Percentiles rank a stretch among this genome's conserved stretches.
phyloP scores from a whole-genome alignment of 1,140 invertebrate species.

The Neodiprion lecontei region DNA sequence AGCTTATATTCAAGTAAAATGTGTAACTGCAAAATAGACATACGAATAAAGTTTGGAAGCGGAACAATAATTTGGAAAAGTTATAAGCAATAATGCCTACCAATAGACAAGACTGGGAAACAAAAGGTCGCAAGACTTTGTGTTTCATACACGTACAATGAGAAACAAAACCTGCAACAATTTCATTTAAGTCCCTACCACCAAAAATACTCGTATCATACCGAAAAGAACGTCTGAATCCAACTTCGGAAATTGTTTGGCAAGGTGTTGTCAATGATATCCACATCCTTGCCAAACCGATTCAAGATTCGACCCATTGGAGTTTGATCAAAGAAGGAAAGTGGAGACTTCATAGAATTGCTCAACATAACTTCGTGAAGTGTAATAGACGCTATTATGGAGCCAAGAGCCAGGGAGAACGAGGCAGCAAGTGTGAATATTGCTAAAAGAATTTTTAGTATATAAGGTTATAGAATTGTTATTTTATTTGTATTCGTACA shows the following conservation, averaged over 20 bases:
- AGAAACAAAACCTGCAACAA: too few species aligned
- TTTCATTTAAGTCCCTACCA: not conserved
- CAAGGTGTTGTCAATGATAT: constrained; percentile 68
- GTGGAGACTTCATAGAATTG: constrained; percentile 70
- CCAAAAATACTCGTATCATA: constrained; percentile 44
- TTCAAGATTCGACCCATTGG: constrained; percentile 77
- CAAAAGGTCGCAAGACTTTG: too few species aligned
- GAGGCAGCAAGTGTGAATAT: constrained; percentile 62
- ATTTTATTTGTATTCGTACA: too few species aligned
- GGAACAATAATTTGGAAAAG: too few species aligned
- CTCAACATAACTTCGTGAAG: constrained; percentile 69
- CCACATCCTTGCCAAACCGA: constrained; percentile 77
- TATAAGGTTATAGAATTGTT: not conserved
- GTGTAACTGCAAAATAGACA: too few species aligned
- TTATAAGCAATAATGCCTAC: too few species aligned
- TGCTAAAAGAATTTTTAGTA: constrained; percentile 58
- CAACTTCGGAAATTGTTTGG: constrained; percentile 49
- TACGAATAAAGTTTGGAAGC: too few species aligned
- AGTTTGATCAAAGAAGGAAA: constrained; percentile 79
- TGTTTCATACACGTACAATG: too few species aligned
- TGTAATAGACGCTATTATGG: constrained; percentile 66
- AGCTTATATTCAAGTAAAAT: too few species aligned
- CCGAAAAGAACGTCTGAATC: constrained; percentile 64
- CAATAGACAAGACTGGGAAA: too few species aligned
- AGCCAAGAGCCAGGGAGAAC: constrained; percentile 66